Base-by-base conservation (phyloP, 1,140 invertebrate species). In the Leptinotarsa lineolata region DNA sequence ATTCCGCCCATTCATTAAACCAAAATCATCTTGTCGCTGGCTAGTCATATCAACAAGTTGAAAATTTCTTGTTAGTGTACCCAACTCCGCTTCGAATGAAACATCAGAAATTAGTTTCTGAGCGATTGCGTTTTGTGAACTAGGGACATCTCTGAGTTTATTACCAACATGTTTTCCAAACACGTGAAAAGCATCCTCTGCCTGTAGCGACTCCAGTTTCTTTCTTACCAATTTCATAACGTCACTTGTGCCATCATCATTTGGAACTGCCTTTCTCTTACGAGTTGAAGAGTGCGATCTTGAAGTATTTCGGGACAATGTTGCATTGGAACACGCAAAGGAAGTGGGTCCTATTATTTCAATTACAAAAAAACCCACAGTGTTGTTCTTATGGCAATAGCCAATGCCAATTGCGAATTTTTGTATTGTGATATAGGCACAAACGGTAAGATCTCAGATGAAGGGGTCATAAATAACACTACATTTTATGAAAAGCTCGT, bases 391-490 rank as follows among this genome's bases (percentile, higher is more conserved):
- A 71, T 74, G 73, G 73, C 81, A 20, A 73, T 84, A 44, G 79
- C 77, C 58, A 80, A 84, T 83, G 78, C 76, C 16, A 78, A 83
- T 18, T 85, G 84, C 67, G 77, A 81, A 68, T 84, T 86, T 72
- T 76, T 82, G 5, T 75, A 74, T 60, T 74, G 79, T 73, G 79
- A 85, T 77, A 67, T 84, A 24, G 83, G 85, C 11, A 74, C 78
- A 59, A 81, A 83, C 78, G 81, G 82, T 12, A 4, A 18, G 13
- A 16, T 70, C 4, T 61, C 77, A 48, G 82, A 86, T 78, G 81
- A 81, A 8, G 82, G 81, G 39, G 80, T 83, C 13, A 74, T 85
- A 18, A 68, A 74, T 60, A 78, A 77, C 58, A 81, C 78, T 61
- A 46, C 20, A 66, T 82, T 84, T 76, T 78, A 70, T 58, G 70